Percentiles rank a stretch among this genome's conserved stretches.
phyloP scores from a whole-genome alignment of 2,797 vertebrate genomes.

The Coregonus ussuriensis region DNA sequence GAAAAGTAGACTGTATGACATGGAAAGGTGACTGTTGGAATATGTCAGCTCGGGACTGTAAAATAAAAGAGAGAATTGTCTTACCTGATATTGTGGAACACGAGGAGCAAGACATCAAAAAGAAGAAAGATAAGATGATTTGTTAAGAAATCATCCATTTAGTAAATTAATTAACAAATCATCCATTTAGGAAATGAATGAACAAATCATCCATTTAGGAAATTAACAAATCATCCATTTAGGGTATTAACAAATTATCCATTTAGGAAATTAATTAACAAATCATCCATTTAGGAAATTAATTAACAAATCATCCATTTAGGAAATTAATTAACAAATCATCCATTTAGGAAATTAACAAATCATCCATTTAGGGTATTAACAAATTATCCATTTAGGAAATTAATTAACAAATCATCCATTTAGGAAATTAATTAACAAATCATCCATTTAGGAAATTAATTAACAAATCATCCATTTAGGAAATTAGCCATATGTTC shows the following conservation, averaged over 20 bases:
- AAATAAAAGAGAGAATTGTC: neutral
- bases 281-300: too few species aligned
- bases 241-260: too few species aligned
- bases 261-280: too few species aligned
- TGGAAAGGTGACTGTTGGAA: too few species aligned
- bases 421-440: neutral
- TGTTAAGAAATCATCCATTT: too few species aligned
- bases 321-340: neutral
- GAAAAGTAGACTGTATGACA: too few species aligned
- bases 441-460: neutral
- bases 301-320: too few species aligned
- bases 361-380: neutral
- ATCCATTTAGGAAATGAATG: too few species aligned
- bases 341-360: neutral
- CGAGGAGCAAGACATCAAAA: neutral
- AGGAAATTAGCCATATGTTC: neutral
- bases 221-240: too few species aligned
- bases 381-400: neutral
- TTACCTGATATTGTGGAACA: neutral
- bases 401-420: neutral
- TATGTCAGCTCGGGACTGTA: neutral
- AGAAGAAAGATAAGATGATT: neutral
- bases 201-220: too few species aligned
- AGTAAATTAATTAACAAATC: too few species aligned
- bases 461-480: neutral